Conservation (phyloP, 2,113 vertebrate genomes). For the Apaloderma vittatum region DNA sequence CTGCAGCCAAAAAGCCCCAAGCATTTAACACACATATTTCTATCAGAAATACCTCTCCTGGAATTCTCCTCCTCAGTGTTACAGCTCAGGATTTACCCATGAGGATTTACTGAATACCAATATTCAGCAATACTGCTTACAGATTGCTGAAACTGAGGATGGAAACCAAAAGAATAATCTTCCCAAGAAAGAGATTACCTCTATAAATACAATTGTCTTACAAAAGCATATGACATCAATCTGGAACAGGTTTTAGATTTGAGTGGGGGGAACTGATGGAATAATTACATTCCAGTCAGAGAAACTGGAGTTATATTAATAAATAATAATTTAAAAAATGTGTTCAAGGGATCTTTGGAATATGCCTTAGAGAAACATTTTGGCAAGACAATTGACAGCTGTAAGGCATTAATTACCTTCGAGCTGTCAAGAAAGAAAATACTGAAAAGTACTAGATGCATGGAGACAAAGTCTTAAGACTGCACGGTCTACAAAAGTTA, state of each 20-base stretch:
- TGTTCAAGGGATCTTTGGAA: background rate
- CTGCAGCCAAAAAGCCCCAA: background rate
- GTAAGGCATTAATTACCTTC: background rate
- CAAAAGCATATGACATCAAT: background rate
- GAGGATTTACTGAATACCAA: background rate
- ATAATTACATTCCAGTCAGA: background rate
- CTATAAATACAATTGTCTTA: background rate
- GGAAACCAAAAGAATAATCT: background rate
- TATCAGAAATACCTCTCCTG: background rate
- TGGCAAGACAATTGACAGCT: background rate
- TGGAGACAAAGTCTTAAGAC: background rate
- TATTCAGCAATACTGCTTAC: background rate
- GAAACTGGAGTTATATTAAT: background rate
- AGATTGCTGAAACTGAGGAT: background rate
- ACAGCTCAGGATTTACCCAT: background rate
- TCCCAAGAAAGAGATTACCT: background rate
- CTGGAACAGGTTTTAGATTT: background rate
- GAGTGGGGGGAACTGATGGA: background rate
- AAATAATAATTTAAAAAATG: background rate
- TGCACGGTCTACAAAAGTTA: background rate
- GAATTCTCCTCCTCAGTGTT: background rate
- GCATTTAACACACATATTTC: background rate
- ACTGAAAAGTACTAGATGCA: background rate
- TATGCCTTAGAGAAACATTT: background rate
- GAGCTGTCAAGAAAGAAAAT: background rate